Base-by-base conservation (phyloP, 1,140 invertebrate genomes). In the Drosophila sechellia region DNA sequence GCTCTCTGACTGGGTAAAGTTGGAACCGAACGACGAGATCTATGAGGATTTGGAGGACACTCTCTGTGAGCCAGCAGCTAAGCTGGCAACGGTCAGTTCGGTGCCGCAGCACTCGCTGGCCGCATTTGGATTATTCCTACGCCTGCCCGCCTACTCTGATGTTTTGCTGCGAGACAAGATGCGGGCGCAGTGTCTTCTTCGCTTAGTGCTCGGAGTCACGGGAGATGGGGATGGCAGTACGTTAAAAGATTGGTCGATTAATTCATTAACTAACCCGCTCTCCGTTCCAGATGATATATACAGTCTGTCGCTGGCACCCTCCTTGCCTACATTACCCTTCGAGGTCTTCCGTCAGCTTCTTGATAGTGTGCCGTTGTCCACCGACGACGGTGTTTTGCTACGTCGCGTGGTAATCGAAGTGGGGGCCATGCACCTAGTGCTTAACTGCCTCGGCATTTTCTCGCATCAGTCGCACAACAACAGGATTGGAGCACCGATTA, bases 61-160 rank as follows among this genome's bases (percentile, higher is more conserved):
- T 5, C 91, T 92, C 17, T 92, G 77, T 27, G 91, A 92, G 50
- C 83, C 86, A 15, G 55, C 72, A n/a, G 76, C 74, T 79, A 92
- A 86, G 11, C 90, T 72, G 64, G 74, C 78, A 68, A 79, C 61
- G 75, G 91, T 92, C 59, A 66, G 84, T 11, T 93, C 93, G 76
- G 96, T 98, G 34, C 97, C 98, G 3, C 95, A 96, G 20, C 97
- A 98, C 93, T 98, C 97, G 27, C 93, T 98, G 31, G 96, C 97
- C 10, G 97, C 97, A 2, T 97, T 98, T 91, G 97, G 97, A 5
- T 92, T 98, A 13, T 97, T 98, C 85, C 93, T 98, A 8, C 94
- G 97, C 46, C 92, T 98, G 60, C 97, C 97, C 0, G 96, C 97
- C 5, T 98, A 98, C 92, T 97, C 97, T 1, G 97, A 97, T 90